Evolutionary conservation across 2,113 vertebrate species (phyloP), one percentile per base, ranked within the genome.

Genomic region (Lipophrys pholis): DNA sequence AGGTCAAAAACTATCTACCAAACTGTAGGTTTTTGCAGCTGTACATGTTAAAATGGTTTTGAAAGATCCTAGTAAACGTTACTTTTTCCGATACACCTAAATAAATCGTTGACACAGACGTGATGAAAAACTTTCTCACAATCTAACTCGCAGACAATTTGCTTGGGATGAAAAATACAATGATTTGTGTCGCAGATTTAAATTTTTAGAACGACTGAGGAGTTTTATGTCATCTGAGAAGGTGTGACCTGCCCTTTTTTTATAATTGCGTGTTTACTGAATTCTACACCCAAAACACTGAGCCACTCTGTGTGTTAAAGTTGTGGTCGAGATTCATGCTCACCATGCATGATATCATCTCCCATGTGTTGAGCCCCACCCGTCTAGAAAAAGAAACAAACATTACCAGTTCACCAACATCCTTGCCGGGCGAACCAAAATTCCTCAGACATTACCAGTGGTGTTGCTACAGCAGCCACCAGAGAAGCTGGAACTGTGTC

Each of bases 401-500:
- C 38, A 58, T 58, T 30, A 41, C 21, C 12, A 41, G 8, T 58
- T 57, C 15, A 48, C 7, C 11, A 8, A 0, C 65, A 14, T 50
- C 15, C 45, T 53, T 14, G 12, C 11, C 7, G 11, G 41, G 30
- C 71, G 30, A 11, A 35, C 6, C 52, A 21, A 5, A 64, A 35
- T 59, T 55, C 40, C 63, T 63, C 46, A 43, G 5, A 3, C 4
- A 40, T 49, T 14, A 17, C 12, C 43, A 8, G 4, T 1, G 16
- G 40, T 70, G 59, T 80, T 58, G 40, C 41, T 58, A 10, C 42
- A 62, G 14, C 55, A 62, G 14, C 55, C 21, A 1, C 21, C 36
- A 54, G 17, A 7, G 57, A 48, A 48, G 52, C 45, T 38, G 41
- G 55, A 68, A 52, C 66, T 5, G 60, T 46, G 62, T 75, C 73